Percentiles rank a stretch among this genome's conserved stretches.
Conservation (phyloP, 2,113 vertebrate species). For the Psephotus haematonotus region DNA sequence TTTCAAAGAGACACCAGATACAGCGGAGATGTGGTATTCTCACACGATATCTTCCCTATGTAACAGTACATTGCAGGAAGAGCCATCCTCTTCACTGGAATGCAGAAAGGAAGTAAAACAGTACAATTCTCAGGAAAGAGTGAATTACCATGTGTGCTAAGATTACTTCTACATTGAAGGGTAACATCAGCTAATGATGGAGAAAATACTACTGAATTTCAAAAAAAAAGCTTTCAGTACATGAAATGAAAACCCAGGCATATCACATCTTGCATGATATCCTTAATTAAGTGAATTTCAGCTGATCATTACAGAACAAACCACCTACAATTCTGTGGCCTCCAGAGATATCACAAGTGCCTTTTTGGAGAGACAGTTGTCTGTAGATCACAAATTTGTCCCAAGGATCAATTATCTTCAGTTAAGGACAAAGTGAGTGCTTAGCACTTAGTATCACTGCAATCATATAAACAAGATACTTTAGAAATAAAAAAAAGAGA, state of each 20-base stretch:
- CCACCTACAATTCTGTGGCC: not conserved
- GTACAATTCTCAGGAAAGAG: not conserved
- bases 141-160: not conserved
- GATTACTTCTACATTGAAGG: not conserved
- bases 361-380: not conserved
- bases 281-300: not conserved
- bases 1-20: not conserved
- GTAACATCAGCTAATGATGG: not conserved
- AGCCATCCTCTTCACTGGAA: not conserved
- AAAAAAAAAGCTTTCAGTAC: not conserved
- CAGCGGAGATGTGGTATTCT: no score
- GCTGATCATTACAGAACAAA: not conserved
- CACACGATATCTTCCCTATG: accelerated
- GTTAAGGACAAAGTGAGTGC: not conserved
- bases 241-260: not conserved
- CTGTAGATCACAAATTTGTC: not conserved
- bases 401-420: not conserved
- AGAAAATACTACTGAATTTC: not conserved
- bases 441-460: not conserved
- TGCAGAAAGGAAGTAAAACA: not conserved
- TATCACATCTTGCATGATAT: not conserved
- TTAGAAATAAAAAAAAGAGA: not conserved
- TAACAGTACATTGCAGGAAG: not conserved
- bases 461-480: not conserved
- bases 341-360: not conserved